phyloP scores from a whole-genome alignment of 2,888 invertebrate genomes.

The Julus scanicus region DNA sequence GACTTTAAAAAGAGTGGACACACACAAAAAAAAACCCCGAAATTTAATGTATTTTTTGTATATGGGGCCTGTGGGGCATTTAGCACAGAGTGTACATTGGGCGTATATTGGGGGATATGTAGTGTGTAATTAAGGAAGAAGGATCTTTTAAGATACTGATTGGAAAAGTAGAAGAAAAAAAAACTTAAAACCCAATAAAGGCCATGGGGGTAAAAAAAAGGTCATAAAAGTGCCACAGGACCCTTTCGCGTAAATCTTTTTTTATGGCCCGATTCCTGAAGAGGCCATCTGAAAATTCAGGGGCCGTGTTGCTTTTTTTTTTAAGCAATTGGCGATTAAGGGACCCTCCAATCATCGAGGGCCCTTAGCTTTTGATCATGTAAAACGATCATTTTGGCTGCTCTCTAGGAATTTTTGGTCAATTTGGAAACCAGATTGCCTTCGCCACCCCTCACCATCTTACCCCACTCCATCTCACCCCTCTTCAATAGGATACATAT shows the following conservation, averaged over 20 bases:
- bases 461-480: not conserved
- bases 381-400: constrained; percentile 52
- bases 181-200: constrained; percentile 52
- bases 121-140: constrained; percentile 5
- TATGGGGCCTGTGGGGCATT: not conserved
- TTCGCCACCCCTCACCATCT: not conserved
- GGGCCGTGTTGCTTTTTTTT: not conserved
- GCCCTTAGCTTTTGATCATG: constrained; percentile 55
- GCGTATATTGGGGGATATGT: not conserved
- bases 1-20: not conserved
- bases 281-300: constrained; percentile 54
- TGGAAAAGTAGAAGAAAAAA: constrained; percentile 7
- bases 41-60: not conserved
- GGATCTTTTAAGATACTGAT: constrained; percentile 34
- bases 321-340: not conserved
- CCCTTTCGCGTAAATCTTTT: constrained; percentile 56
- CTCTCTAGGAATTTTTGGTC: constrained; percentile 55
- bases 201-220: constrained; percentile 50
- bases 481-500: not conserved
- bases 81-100: not conserved
- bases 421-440: constrained; percentile 57
- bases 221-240: constrained; percentile 56
- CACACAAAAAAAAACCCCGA: not conserved
- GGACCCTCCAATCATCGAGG: not conserved
- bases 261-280: constrained; percentile 55